Conservation (phyloP, 2,113 vertebrate species). For the Pterocles gutturalis region DNA sequence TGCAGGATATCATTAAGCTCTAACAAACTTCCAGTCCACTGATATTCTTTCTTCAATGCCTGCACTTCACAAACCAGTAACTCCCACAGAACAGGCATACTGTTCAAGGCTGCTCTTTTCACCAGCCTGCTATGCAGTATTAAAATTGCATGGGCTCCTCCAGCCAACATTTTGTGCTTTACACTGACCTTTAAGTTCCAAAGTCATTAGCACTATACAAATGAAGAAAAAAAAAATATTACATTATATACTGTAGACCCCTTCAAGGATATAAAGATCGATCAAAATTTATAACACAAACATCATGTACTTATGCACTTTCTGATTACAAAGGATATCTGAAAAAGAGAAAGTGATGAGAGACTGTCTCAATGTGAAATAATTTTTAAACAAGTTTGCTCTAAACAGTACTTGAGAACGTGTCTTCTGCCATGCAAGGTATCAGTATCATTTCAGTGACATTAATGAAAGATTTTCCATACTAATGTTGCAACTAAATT, state of each 20-base stretch:
- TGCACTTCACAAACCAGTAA: conserved; percentile 32
- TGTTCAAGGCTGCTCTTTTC: conserved; percentile 34
- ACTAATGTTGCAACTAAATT: background rate
- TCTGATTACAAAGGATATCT: background rate
- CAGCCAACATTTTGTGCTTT: conserved; percentile 6
- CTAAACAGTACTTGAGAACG: background rate
- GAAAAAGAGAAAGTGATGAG: background rate
- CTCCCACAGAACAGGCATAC: background rate
- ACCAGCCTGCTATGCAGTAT: conserved; percentile 25
- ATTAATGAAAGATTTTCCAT: background rate
- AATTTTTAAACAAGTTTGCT: background rate
- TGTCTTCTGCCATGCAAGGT: background rate
- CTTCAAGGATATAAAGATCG: background rate
- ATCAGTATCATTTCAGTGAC: background rate
- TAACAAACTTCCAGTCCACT: conserved; percentile 42
- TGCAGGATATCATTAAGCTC: conserved; percentile 61
- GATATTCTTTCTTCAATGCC: conserved; percentile 9
- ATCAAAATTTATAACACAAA: background rate
- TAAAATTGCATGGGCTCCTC: conserved; percentile 67
- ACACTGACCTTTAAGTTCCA: conserved; percentile 53
- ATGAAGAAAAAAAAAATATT: background rate
- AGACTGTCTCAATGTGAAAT: background rate
- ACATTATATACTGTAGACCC: background rate
- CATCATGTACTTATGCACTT: background rate
- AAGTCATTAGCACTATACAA: conserved; percentile 42